Conservation (phyloP, 1,140 invertebrate genomes). For the Cheumatopsyche charites region DNA sequence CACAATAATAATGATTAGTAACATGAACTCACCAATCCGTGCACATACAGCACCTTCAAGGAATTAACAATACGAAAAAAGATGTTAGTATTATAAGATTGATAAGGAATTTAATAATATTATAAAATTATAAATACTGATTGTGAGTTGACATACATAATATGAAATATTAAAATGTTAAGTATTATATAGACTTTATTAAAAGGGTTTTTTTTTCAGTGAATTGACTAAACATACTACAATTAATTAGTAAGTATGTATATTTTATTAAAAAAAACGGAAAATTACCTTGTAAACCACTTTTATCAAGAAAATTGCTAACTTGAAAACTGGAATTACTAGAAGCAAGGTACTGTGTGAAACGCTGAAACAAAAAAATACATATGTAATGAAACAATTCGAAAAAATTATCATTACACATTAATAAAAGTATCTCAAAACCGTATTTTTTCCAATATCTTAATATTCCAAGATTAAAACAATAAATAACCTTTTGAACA, state of each 20-base stretch:
- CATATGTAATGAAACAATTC: constrained; percentile 19
- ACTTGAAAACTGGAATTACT: constrained; percentile 99
- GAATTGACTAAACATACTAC: too few relatives aligned
- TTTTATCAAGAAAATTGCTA: constrained; percentile 96
- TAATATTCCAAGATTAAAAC: too few relatives aligned
- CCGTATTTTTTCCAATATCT: too few relatives aligned
- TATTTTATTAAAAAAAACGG: background rate
- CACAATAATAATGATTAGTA: background rate
- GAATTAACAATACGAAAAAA: constrained; percentile 50
- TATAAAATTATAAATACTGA: too few relatives aligned
- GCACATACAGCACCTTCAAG: constrained; percentile 60
- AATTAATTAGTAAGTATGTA: background rate
- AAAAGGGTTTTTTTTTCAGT: too few relatives aligned
- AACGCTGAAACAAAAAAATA: constrained; percentile 81
- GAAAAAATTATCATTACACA: background rate
- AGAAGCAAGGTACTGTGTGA: constrained; percentile 98
- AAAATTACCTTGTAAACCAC: constrained; percentile 86
- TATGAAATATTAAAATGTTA: too few relatives aligned
- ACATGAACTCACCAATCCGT: constrained; percentile 58
- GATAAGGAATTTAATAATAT: too few relatives aligned
- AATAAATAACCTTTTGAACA: too few relatives aligned
- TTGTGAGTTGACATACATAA: too few relatives aligned
- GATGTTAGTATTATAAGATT: constrained; percentile 32
- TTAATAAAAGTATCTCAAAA: background rate
- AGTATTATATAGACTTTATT: background rate